Conservation (phyloP, 2,797 vertebrate genomes). For the Apodemus agrarius region DNA sequence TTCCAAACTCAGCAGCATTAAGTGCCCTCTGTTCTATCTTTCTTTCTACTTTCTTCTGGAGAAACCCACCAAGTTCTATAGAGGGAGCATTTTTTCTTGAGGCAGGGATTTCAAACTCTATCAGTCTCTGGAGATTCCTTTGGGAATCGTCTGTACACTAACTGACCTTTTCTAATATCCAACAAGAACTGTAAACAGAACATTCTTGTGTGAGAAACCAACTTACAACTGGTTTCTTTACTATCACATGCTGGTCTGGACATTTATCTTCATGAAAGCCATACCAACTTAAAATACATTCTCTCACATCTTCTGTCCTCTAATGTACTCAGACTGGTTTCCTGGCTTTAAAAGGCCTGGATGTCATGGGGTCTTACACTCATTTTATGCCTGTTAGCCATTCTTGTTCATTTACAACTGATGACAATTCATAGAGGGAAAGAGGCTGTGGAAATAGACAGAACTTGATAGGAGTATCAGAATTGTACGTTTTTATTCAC, state of each 20-base stretch:
- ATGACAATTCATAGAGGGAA: not conserved
- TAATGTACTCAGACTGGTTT: not conserved
- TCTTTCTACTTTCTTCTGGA: not conserved
- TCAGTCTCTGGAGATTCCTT: no score
- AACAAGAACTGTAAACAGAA: not conserved
- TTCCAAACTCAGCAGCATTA: not conserved
- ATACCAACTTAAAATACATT: fast-evolving
- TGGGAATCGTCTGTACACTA: not conserved
- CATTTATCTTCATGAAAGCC: not conserved
- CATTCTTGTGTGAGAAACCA: not conserved
- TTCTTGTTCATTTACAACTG: not conserved
- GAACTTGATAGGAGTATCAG: not conserved
- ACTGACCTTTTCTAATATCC: not conserved
- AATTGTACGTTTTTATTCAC: not conserved
- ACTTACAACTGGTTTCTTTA: not conserved
- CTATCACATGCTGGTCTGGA: not conserved
- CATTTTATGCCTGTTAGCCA: not conserved
- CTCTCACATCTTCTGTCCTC: not conserved
- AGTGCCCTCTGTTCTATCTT: fast-evolving
- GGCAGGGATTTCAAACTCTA: not conserved
- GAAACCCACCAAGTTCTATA: not conserved
- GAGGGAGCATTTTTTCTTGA: not conserved
- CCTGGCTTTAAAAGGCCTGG: fast-evolving
- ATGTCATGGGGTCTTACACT: no score
- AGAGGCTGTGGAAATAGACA: not conserved